These are phyloP conservation scores for cat (Felis catus) DNA, from an alignment of 2,113 vertebrate species.

Conservation along the genomic window DNA sequence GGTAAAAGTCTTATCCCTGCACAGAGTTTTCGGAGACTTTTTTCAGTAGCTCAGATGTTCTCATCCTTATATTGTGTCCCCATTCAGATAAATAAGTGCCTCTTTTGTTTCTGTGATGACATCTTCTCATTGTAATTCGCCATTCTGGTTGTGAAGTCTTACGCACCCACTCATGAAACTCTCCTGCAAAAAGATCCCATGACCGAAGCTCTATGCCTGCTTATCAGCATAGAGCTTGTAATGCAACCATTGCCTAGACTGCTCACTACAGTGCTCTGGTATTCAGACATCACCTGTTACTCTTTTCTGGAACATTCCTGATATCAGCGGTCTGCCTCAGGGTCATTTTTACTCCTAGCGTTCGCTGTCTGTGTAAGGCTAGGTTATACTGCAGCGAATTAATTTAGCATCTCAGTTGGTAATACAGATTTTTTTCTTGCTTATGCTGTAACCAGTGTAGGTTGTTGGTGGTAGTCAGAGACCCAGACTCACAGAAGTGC, in stretches of 20 bases:
- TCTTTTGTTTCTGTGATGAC: not conserved
- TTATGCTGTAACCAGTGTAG: rapidly evolving
- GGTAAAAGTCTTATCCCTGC: not conserved
- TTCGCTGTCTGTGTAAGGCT: not conserved
- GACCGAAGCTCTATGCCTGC: not conserved
- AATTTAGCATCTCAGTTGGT: not conserved
- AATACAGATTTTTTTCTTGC: not conserved
- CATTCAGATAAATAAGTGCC: not conserved
- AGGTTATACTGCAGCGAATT: not conserved
- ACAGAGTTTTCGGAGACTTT: not conserved
- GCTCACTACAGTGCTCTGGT: not conserved
- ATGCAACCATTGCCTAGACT: not conserved
- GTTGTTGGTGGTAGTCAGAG: not conserved
- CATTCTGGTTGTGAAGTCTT: not conserved
- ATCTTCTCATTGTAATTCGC: not conserved
- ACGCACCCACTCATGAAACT: not conserved
- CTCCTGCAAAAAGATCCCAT: not conserved
- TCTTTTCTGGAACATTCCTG: not conserved
- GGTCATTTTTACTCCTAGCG: not conserved
- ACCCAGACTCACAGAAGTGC: not conserved
- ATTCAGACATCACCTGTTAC: not conserved
- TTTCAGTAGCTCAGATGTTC: not conserved
- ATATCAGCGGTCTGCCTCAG: not conserved
- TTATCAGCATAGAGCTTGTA: not conserved
- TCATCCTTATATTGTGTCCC: not conserved